Evolutionary conservation across 1,140 invertebrate species (phyloP).

Genomic region (Pseudomyrmex cubaensis): DNA sequence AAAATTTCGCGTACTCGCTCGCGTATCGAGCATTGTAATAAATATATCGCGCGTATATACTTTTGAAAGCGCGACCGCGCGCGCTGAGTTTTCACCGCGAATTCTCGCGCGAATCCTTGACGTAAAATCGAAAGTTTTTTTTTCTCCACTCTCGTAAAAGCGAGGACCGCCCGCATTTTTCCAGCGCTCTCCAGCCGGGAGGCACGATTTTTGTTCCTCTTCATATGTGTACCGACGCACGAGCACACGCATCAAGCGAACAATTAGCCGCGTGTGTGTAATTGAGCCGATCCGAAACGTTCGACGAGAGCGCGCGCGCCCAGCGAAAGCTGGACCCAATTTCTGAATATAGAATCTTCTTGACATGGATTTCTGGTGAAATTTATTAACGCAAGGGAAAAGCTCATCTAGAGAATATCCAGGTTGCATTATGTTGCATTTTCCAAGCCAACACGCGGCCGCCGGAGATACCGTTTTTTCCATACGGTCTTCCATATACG

Average conservation of each 20-base stretch:
- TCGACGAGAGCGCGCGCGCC: constrained; percentile 11
- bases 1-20: no score
- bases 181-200: neutral
- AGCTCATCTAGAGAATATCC: constrained; percentile 21
- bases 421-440: constrained; percentile 30
- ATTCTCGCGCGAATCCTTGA: constrained; percentile 25
- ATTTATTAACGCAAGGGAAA: constrained; percentile 46
- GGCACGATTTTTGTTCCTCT: constrained; percentile 29
- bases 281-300: constrained; percentile 45
- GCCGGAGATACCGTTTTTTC: constrained; percentile 35
- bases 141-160: constrained; percentile 21
- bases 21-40: neutral
- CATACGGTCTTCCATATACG: neutral
- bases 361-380: constrained; percentile 63
- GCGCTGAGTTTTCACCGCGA: constrained; percentile 70
- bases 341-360: constrained; percentile 44
- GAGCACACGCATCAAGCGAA: neutral
- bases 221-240: neutral
- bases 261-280: constrained; percentile 62
- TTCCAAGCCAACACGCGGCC: neutral
- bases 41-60: constrained; percentile 25
- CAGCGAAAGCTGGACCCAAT: constrained; percentile 61
- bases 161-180: constrained; percentile 3
- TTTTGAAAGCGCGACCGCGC: constrained; percentile 77
- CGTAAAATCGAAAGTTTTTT: constrained; percentile 76